Evolutionary conservation across 2,888 invertebrate genomes (phyloP).

Genomic region (Anarsia innoxiella): DNA sequence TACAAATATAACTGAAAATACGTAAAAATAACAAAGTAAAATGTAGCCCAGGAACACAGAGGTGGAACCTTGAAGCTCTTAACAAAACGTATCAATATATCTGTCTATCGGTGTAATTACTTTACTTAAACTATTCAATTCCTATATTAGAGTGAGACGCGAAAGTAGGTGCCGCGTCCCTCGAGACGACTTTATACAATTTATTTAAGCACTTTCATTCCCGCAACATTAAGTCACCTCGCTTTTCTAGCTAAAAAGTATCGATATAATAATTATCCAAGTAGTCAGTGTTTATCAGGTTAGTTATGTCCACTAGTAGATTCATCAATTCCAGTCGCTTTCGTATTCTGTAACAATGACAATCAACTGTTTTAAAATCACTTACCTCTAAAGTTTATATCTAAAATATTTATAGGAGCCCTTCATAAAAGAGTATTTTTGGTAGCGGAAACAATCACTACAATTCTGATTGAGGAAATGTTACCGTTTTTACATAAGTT

Average conservation of each 20-base stretch:
- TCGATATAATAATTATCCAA: conserved; percentile 22
- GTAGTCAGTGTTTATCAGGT: conserved; percentile 13
- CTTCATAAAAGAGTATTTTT: neutral
- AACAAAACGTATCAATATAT: conserved; percentile 55
- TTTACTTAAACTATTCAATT: conserved; percentile 71
- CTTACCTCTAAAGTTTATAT: neutral
- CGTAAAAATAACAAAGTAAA: conserved; percentile 45
- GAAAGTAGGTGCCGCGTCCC: conserved; percentile 19
- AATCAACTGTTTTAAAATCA: neutral
- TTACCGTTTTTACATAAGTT: too few species aligned
- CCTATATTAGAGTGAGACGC: conserved; percentile 61
- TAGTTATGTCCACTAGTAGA: conserved; percentile 26
- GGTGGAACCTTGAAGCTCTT: conserved; percentile 56
- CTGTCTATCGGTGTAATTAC: conserved; percentile 62
- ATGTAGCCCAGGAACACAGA: conserved; percentile 54
- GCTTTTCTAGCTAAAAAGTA: conserved; percentile 25
- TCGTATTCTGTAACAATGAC: conserved; percentile 28
- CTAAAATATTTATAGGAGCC: neutral
- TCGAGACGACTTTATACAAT: conserved; percentile 22
- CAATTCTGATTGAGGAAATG: too few species aligned
- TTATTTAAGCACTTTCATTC: conserved; percentile 36
- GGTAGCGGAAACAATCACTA: too few species aligned
- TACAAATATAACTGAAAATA: conserved; percentile 38
- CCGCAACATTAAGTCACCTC: conserved; percentile 36
- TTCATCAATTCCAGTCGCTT: conserved; percentile 22